Conservation (phyloP, 2,888 invertebrate species). For the Seira ritae region DNA sequence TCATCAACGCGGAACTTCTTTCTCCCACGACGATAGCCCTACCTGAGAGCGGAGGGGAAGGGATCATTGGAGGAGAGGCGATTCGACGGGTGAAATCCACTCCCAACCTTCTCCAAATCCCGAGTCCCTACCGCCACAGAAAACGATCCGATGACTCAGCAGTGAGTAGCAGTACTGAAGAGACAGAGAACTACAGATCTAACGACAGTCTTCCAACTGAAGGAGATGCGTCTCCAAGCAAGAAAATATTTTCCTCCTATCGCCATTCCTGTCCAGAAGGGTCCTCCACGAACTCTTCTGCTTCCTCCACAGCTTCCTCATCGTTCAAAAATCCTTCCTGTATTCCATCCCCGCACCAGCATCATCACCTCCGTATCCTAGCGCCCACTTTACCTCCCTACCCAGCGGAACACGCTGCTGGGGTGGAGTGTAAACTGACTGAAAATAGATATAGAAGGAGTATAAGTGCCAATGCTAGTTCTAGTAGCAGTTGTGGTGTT, state of each 20-base stretch:
- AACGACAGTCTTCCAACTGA: constrained; percentile 51
- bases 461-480: constrained; percentile 26
- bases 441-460: constrained; percentile 39
- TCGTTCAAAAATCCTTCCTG: constrained; percentile 41
- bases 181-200: constrained; percentile 69
- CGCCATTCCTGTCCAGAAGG: constrained; percentile 52
- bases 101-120: constrained; percentile 72
- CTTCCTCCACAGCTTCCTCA: constrained; percentile 28
- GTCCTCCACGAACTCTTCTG: constrained; percentile 27
- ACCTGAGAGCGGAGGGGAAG: not conserved
- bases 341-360: not conserved
- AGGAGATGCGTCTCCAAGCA: constrained; percentile 52
- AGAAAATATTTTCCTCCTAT: constrained; percentile 53
- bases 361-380: constrained; percentile 29
- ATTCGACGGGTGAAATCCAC: constrained; percentile 71
- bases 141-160: constrained; percentile 73
- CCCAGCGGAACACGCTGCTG: constrained; percentile 9
- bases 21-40: constrained; percentile 26
- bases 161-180: constrained; percentile 70
- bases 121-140: constrained; percentile 60
- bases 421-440: not conserved
- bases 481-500: constrained; percentile 23
- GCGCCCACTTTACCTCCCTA: constrained; percentile 36
- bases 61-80: constrained; percentile 36
- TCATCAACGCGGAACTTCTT: constrained; percentile 46